phyloP scores from a whole-genome alignment of 2,797 vertebrate species.

The Rhynchotus rufescens region DNA sequence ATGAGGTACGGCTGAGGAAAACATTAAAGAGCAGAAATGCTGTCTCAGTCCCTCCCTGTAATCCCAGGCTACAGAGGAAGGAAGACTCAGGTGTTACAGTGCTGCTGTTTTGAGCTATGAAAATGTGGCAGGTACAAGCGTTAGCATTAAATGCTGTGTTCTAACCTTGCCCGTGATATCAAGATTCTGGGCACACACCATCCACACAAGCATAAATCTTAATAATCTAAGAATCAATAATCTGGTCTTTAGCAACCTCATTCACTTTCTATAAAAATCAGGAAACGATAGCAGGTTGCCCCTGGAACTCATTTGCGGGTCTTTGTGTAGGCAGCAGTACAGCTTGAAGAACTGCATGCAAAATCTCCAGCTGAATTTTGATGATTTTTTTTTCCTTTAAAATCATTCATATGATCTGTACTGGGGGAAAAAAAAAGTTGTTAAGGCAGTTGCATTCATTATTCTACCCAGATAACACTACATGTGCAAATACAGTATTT shows the following conservation, averaged over 20 bases:
- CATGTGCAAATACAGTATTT: background rate
- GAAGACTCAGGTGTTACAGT: background rate
- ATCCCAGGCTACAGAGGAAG: background rate
- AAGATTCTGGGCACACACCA: background rate
- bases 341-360: background rate
- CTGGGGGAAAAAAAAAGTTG: background rate
- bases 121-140: background rate
- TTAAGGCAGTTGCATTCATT: background rate
- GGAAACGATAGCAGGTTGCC: background rate
- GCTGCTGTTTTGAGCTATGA: background rate
- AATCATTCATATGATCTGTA: background rate
- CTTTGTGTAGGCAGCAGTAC: background rate
- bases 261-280: background rate
- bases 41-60: background rate
- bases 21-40: background rate
- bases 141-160: background rate
- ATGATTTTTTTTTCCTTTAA: background rate
- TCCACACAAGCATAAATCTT: background rate
- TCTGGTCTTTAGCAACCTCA: background rate
- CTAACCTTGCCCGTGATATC: background rate
- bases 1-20: background rate
- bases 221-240: background rate
- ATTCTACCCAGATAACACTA: conserved; percentile 7
- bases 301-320: background rate
- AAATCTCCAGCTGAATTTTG: background rate